phyloP scores from a whole-genome alignment of 2,113 vertebrate genomes.

The Petaurus breviceps region DNA sequence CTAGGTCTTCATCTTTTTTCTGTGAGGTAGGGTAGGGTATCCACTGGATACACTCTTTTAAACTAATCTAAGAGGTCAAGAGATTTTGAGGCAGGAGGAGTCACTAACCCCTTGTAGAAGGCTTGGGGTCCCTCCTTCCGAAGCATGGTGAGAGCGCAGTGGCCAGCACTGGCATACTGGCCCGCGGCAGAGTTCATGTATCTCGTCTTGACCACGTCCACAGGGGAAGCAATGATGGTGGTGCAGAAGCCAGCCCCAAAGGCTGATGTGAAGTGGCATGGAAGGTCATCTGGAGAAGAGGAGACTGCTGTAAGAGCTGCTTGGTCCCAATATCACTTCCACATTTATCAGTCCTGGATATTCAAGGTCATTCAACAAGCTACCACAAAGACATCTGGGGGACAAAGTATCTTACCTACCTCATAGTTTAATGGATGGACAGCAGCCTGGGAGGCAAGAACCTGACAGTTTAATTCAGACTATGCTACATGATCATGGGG shows the following conservation, averaged over 20 bases:
- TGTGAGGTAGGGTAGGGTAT: no score
- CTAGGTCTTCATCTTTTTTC: no score
- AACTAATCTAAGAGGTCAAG: background rate
- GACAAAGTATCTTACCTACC: background rate
- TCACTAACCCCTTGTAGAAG: constrained; percentile 90
- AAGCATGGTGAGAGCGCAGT: constrained; percentile 89
- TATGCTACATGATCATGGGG: background rate
- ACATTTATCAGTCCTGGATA: background rate
- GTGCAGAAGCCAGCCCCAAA: constrained; percentile 93
- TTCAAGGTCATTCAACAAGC: no score
- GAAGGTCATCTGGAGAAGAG: constrained; percentile 87
- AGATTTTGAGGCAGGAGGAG: background rate
- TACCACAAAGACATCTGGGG: background rate
- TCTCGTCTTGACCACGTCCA: constrained; percentile 94
- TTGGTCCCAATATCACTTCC: background rate
- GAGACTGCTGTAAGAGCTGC: background rate
- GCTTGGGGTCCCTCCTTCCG: constrained; percentile 87
- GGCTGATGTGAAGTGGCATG: constrained; percentile 92
- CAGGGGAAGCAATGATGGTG: constrained; percentile 91
- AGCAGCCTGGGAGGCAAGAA: no score
- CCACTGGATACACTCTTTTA: no score
- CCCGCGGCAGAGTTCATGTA: constrained; percentile 91
- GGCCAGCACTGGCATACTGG: constrained; percentile 86
- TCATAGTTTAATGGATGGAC: background rate
- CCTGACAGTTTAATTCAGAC: no score